A percentile compares a stretch with the other conserved stretches of the same genome.
phyloP scores from a whole-genome alignment of 2,797 vertebrate genomes.

The Anguilla anguilla region DNA sequence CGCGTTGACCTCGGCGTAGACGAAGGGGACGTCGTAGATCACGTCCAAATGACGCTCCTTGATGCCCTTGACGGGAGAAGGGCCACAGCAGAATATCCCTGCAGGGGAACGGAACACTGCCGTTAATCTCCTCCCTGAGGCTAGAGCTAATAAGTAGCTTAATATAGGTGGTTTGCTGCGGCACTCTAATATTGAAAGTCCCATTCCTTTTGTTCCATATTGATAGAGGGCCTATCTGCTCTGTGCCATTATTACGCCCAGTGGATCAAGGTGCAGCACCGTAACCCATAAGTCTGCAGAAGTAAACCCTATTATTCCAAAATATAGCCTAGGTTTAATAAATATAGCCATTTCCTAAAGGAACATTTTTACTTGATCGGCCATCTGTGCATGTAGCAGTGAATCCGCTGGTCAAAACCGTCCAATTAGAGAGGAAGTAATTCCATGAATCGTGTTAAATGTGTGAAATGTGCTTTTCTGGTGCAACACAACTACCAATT shows the following conservation, averaged over 20 bases:
- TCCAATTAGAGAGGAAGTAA: background rate
- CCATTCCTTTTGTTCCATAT: background rate
- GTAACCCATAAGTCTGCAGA: background rate
- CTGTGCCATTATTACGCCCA: background rate
- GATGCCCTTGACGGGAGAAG: constrained; percentile 83
- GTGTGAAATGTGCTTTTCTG: background rate
- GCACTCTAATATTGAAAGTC: background rate
- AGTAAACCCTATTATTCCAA: background rate
- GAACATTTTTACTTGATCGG: background rate
- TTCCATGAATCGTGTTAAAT: background rate
- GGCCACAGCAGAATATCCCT: constrained; percentile 89
- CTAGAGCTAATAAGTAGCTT: background rate
- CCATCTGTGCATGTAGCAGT: background rate
- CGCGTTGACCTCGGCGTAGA: constrained; percentile 88
- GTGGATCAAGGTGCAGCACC: background rate
- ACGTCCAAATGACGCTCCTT: constrained; percentile 72
- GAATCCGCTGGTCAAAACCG: background rate
- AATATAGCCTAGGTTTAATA: background rate
- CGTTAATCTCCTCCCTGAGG: background rate
- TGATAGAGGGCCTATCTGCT: background rate
- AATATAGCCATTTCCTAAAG: background rate
- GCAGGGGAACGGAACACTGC: background rate
- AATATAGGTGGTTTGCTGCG: background rate
- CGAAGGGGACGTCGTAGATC: constrained; percentile 82
- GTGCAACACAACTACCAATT: background rate